Conservation (phyloP, 2,888 invertebrate genomes). For the Coleophora flavipennella region DNA sequence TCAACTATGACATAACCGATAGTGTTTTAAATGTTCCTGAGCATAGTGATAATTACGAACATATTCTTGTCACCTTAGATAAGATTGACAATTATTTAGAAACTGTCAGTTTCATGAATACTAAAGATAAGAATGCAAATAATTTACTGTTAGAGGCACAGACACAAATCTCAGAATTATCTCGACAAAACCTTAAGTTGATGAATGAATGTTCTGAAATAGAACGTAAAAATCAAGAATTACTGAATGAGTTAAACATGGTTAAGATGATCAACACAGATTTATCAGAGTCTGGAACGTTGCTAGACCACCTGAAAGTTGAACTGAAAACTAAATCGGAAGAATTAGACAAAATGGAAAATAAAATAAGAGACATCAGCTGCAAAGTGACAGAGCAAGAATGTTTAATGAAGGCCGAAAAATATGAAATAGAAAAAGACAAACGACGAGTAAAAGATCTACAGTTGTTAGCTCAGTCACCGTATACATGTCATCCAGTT, state of each 20-base stretch:
- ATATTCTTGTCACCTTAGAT: constrained; percentile 31
- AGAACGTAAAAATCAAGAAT: constrained; percentile 21
- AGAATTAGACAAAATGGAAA: constrained; percentile 36
- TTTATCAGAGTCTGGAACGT: constrained; percentile 24
- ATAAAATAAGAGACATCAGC: constrained; percentile 30
- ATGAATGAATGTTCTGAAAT: constrained; percentile 21
- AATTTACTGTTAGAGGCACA: constrained; percentile 22
- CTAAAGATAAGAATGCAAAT: constrained; percentile 18
- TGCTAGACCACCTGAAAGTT: constrained; percentile 29
- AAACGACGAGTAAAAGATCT: background rate
- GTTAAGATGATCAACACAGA: constrained; percentile 25
- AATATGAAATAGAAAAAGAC: constrained; percentile 7
- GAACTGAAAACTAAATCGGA: constrained; percentile 34
- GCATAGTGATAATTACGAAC: constrained; percentile 19
- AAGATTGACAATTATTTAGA: constrained; percentile 26
- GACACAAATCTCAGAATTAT: constrained; percentile 27
- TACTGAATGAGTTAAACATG: constrained; percentile 23
- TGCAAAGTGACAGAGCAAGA: constrained; percentile 34
- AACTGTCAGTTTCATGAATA: constrained; percentile 16
- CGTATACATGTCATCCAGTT: too few relatives aligned
- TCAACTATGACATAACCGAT: constrained; percentile 22
- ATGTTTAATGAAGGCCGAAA: constrained; percentile 11
- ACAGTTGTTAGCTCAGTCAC: too few relatives aligned
- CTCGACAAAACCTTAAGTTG: constrained; percentile 26
- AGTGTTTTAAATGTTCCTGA: constrained; percentile 13